A percentile compares a stretch with the other conserved stretches of the same genome.
Conservation (phyloP, 2,888 invertebrate genomes). For the Torymus auratus region DNA sequence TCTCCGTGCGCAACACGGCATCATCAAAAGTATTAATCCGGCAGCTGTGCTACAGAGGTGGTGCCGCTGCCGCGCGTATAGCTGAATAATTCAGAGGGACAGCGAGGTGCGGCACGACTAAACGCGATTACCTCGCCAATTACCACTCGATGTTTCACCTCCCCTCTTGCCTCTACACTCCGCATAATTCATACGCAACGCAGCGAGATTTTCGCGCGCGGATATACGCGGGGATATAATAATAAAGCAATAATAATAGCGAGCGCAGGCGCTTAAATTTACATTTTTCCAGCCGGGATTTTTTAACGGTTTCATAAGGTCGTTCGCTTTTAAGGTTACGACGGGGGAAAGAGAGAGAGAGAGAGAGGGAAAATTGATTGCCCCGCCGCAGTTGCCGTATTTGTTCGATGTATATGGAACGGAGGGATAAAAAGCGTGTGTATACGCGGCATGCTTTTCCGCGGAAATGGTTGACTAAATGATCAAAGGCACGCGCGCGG, state of each 20-base stretch:
- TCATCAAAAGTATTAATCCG: too few relatives aligned
- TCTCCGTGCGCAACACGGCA: too few relatives aligned
- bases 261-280: neutral
- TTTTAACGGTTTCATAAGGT: neutral
- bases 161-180: conserved; percentile 59
- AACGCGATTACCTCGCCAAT: conserved; percentile 74
- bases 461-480: too few relatives aligned
- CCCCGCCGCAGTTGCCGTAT: too few relatives aligned
- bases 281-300: neutral
- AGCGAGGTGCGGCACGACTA: conserved; percentile 68
- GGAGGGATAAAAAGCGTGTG: too few relatives aligned
- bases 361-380: too few relatives aligned
- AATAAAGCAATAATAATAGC: conserved; percentile 12
- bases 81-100: conserved; percentile 65
- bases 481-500: too few relatives aligned
- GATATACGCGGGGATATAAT: neutral
- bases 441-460: too few relatives aligned
- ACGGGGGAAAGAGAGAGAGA: neutral
- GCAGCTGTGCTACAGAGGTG: too few relatives aligned
- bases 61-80: too few relatives aligned
- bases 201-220: too few relatives aligned
- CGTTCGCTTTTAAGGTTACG: conserved; percentile 7
- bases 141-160: conserved; percentile 70
- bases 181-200: conserved; percentile 67
- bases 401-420: too few relatives aligned